Evolutionary conservation across 2,797 vertebrate genomes (phyloP).

Genomic region (Spinus olivaceus): DNA sequence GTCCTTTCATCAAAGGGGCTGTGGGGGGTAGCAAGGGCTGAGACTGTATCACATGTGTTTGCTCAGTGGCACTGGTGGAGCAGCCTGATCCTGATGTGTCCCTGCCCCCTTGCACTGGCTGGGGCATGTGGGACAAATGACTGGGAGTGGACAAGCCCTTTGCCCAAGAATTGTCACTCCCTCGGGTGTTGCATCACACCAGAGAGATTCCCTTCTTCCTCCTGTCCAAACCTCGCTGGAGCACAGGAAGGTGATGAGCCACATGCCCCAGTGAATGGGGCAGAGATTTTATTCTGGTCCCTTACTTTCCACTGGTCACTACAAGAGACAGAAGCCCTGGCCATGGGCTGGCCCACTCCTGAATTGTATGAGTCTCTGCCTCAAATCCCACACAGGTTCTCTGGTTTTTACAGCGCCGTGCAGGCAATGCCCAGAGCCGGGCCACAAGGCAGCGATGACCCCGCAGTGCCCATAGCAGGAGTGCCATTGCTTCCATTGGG

Average conservation of each 20-base stretch:
- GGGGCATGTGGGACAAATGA: not conserved
- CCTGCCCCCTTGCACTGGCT: not conserved
- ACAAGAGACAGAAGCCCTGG: rapidly evolving
- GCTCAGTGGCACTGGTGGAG: not conserved
- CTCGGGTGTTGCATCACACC: not conserved
- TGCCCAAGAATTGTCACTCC: not conserved
- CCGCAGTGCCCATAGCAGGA: not conserved
- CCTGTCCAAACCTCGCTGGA: not conserved
- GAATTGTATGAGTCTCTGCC: not conserved
- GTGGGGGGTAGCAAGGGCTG: rapidly evolving
- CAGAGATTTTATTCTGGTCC: not conserved
- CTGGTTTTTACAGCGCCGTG: not conserved
- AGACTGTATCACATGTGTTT: not conserved
- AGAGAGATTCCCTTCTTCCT: not conserved
- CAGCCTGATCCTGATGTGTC: not conserved
- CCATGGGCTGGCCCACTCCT: not conserved
- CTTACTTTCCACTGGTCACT: not conserved
- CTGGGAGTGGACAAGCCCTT: not conserved
- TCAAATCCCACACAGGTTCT: not conserved
- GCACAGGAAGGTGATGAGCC: not conserved
- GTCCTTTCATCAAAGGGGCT: not conserved
- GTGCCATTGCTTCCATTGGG: not conserved
- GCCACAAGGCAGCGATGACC: not conserved
- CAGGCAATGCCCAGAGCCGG: not conserved
- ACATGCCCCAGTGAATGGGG: rapidly evolving